Evolutionary conservation across 2,797 vertebrate species (phyloP), one percentile per base, ranked within the genome.

Genomic region (Urosaurus nigricauda): DNA sequence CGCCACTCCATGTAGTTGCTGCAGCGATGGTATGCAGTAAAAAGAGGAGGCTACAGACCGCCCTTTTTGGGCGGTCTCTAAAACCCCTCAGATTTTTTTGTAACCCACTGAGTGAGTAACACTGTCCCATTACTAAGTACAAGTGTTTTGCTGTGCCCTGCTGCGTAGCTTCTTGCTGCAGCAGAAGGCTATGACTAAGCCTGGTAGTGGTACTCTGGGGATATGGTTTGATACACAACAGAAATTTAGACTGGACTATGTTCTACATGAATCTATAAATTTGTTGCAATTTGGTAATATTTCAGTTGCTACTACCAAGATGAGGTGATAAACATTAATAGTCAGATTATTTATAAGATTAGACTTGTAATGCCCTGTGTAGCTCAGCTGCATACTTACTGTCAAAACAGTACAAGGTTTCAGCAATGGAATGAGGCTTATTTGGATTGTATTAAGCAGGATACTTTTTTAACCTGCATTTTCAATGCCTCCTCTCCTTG

Each of bases 381-480:
- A 92, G 92, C 87, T 95, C 80, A 19, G 79, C 68, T 90, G 75
- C 92, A 91, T 92, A 90, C 84, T 84, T 91, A 65, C 84, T 95
- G 94, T 94, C 94, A 94, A 94, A 96, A 94, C 92, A 93, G 92
- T 93, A 83, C 90, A 93, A 43, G 58, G 84, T 90, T 95, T 94
- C 93, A 85, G 91, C 89, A 93, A 88, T 77, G 75, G 73, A 85
- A 71, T 94, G 80, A 92, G 93, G 91, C 58, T 92, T 93, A 88
- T 94, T 94, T 89, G 88, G 89, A 88, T 93, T 93, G 93, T 87
- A 79, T 94, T 91, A 93, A 75, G 26, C 17, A 68, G 53, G 7
- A 68, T 73, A 53, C 56, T 87, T 94, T 60, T 60, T 92, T 93
- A 60, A 92, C 81, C 88, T 88, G 58, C 47, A 21, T 84, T 65